Percentiles rank a stretch among this genome's conserved stretches.
Evolutionary conservation across 2,113 vertebrate genomes (phyloP).

Genomic region (Ammospiza nelsoni): DNA sequence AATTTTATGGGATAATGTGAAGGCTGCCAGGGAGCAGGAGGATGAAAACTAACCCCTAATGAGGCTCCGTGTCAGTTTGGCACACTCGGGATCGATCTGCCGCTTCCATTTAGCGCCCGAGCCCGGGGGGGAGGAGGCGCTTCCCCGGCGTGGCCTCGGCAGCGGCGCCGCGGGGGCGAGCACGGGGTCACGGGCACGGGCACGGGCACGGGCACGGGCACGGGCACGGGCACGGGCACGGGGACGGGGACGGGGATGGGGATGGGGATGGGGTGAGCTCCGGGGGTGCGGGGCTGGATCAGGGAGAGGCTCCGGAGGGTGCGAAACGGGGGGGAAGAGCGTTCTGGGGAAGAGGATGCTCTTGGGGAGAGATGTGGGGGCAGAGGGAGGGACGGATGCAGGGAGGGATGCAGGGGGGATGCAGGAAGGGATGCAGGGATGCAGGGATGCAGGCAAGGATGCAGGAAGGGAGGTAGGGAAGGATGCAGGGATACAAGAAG

Average conservation of each 20-base stretch:
- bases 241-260: too few species aligned
- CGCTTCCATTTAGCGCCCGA: constrained; percentile 50
- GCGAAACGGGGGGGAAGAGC: accelerated
- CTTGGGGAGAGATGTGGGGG: neutral
- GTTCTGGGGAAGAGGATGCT: neutral
- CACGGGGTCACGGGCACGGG: neutral
- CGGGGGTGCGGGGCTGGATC: neutral
- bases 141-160: neutral
- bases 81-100: constrained; percentile 77
- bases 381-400: neutral
- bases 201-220: too few species aligned
- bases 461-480: accelerated
- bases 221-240: too few species aligned
- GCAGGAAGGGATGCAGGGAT: neutral
- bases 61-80: constrained; percentile 74
- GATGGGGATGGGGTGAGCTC: neutral
- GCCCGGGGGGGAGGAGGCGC: neutral
- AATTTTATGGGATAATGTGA: constrained; percentile 88
- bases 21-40: constrained; percentile 83
- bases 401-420: too few species aligned
- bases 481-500: neutral
- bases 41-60: constrained; percentile 82
- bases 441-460: neutral
- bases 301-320: neutral
- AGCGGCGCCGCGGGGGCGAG: neutral